phyloP scores from a whole-genome alignment of 2,113 vertebrate genomes.

The Vanacampus margaritifer region DNA sequence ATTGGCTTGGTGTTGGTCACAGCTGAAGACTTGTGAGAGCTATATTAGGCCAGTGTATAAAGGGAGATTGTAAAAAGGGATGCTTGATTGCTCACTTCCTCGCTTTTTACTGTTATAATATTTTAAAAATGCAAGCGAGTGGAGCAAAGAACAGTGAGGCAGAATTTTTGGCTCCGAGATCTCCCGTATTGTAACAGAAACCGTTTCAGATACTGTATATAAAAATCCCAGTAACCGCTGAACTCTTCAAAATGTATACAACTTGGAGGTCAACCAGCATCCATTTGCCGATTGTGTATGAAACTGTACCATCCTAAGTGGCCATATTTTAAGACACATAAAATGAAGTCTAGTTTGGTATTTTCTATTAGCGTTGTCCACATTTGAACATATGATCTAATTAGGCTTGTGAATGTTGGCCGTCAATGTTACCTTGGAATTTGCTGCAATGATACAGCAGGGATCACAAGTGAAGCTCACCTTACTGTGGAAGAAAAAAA shows the following conservation, averaged over 20 bases:
- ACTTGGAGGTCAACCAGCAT: not conserved
- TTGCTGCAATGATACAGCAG: slow-evolving; percentile 56
- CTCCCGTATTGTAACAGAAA: slow-evolving; percentile 9
- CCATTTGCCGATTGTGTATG: not conserved
- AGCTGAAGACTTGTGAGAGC: slow-evolving; percentile 22
- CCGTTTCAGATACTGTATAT: slow-evolving; percentile 20
- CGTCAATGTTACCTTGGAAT: slow-evolving; percentile 56
- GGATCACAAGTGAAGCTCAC: slow-evolving; percentile 60
- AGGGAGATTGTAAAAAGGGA: slow-evolving; percentile 4
- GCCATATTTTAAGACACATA: not conserved
- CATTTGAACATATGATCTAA: not conserved
- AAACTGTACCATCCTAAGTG: not conserved
- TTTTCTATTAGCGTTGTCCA: not conserved
- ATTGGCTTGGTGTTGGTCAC: slow-evolving; percentile 19
- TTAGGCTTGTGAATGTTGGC: slow-evolving; percentile 17
- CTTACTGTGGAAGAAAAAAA: slow-evolving; percentile 56
- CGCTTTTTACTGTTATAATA: slow-evolving; percentile 17
- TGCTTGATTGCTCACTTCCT: slow-evolving; percentile 11
- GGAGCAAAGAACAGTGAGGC: slow-evolving; percentile 36
- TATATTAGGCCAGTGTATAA: slow-evolving; percentile 2
- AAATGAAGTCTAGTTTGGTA: not conserved
- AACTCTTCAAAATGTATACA: not conserved
- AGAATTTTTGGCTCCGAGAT: slow-evolving; percentile 46
- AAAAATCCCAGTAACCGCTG: no score
- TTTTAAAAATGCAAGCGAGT: slow-evolving; percentile 36